Evolutionary conservation across 2,888 invertebrate genomes (phyloP), one percentile per base, ranked within the genome.

Genomic region (Oscheius myriophilus): DNA sequence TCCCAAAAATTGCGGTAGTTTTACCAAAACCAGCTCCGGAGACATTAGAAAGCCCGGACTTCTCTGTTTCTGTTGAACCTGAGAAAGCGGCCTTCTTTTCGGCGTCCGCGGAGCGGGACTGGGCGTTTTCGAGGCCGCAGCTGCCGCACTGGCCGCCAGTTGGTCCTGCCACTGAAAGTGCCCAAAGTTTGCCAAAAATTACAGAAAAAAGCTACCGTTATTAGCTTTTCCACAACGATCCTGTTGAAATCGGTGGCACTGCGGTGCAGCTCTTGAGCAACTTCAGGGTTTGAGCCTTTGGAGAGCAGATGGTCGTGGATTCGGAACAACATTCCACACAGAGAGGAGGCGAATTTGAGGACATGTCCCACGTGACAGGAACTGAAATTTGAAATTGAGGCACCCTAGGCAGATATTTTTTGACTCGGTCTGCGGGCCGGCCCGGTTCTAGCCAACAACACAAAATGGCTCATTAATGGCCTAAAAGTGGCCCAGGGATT

Each of bases 21-120:
- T 14, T 21, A 51, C 67, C 53, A 61, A 41, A 12, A 52, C 12
- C 18, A 67, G 43, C 23, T 61, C 53, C 1, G 59, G 67, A n/a
- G 41, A 61, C 61, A 67, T 51, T 4, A 67, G 53, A 53, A 61
- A 67, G 18, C 67, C 61, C 11, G 67, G 67, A 42, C 52, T 67
- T 43, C 67, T 26, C 9, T 25, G 25, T 43, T 59, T 26, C 9
- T 25, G 25, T 43, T 59, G 61, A 0, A 67, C 33, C 41, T 52
- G 61, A 1, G 52, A 43, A 1, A 67, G 53, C 23, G 67, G 67
- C 11, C 61, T 45, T 39, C 67, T 41, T 54, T 23, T 61, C 2
- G 52, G 42, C n/a, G 67, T 41, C 12, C 23, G 18, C 9, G 7
- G n/a, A 3, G 33, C 39, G n/a, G 63, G 21, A 16, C 25, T 63